These are phyloP conservation scores for Metacarcinus magister DNA, from an alignment of 2,888 invertebrate species.

Conservation along the genomic window DNA sequence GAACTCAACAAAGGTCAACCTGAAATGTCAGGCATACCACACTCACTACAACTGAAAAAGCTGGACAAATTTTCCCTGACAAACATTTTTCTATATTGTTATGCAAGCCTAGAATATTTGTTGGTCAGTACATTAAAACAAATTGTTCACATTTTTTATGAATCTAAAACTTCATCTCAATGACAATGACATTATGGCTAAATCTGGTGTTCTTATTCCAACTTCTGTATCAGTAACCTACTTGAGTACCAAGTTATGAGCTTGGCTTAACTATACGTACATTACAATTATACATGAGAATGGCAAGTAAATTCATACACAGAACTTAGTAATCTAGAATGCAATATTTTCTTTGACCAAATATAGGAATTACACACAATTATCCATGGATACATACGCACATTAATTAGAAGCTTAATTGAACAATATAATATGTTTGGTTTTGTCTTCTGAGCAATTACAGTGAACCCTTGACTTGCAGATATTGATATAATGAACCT, in stretches of 20 bases:
- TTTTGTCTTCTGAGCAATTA: not conserved
- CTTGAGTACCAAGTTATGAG: not conserved
- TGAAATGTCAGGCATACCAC: not conserved
- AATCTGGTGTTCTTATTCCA: conserved; percentile 42
- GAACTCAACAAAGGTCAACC: not conserved
- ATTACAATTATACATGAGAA: conserved; percentile 32
- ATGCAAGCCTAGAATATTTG: not conserved
- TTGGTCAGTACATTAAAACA: not conserved
- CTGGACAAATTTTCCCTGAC: not conserved
- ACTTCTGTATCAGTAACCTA: conserved; percentile 35
- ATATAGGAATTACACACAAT: conserved; percentile 43
- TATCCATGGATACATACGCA: not conserved
- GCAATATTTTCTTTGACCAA: conserved; percentile 43
- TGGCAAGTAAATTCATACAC: conserved; percentile 46
- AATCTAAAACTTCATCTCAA: conserved; percentile 7
- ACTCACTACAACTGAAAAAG: not conserved
- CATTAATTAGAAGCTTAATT: conserved; percentile 7
- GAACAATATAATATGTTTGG: not conserved
- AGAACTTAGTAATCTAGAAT: conserved; percentile 42
- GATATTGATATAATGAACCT: not conserved
- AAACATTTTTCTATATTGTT: not conserved
- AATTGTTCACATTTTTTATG: not conserved
- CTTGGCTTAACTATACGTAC: conserved; percentile 31
- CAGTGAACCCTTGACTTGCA: conserved; percentile 19
- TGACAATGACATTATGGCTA: not conserved